Evolutionary conservation across 2,113 vertebrate genomes (phyloP).

Genomic region (Microcebus jonahi): DNA sequence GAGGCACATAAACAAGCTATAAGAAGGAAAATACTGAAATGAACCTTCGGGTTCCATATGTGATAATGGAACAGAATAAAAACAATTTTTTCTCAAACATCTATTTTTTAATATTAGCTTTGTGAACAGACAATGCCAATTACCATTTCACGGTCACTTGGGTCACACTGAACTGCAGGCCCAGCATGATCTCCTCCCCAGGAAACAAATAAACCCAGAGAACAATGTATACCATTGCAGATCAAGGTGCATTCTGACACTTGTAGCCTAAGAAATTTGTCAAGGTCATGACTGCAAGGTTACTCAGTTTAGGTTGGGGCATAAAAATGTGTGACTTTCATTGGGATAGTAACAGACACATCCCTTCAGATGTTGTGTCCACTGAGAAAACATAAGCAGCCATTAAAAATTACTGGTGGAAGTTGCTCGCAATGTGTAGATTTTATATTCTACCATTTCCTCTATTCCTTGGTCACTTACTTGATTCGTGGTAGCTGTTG

Average conservation of each 20-base stretch:
- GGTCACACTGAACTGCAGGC: not conserved
- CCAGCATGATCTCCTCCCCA: not conserved
- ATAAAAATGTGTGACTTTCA: not conserved
- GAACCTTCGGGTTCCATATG: not conserved
- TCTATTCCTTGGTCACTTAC: not conserved
- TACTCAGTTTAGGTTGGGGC: not conserved
- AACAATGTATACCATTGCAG: not conserved
- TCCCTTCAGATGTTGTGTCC: not conserved
- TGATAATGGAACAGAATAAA: not conserved
- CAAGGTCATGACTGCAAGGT: not conserved
- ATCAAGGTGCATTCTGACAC: not conserved
- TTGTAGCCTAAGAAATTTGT: not conserved
- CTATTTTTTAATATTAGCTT: conserved; percentile 35
- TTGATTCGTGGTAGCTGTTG: not conserved
- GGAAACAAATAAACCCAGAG: not conserved
- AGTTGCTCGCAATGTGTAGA: not conserved
- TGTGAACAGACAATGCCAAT: not conserved
- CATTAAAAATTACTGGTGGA: not conserved
- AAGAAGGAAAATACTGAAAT: not conserved
- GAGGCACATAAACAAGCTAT: not conserved
- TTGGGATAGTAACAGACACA: not conserved
- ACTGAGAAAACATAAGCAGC: not conserved
- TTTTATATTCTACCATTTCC: not conserved
- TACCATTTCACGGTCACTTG: not conserved
- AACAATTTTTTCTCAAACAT: not conserved